A percentile compares a stretch with the other conserved stretches of the same genome.
Conservation (phyloP, 2,797 vertebrate species). For the Tragelaphus oryx region DNA sequence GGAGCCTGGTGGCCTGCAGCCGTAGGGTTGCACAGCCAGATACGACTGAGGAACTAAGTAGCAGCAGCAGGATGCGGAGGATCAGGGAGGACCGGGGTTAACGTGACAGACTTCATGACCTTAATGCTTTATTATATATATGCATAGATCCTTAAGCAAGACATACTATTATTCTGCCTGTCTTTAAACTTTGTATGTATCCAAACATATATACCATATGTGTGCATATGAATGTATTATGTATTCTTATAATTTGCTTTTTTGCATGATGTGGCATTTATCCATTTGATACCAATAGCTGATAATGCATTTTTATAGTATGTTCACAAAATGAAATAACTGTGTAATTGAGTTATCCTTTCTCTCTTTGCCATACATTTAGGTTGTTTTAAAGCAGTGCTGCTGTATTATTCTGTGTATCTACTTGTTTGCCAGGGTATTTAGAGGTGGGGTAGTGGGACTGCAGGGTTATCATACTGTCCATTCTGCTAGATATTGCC, state of each 20-base stretch:
- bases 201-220: not conserved
- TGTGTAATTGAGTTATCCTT: not conserved
- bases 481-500: accelerated
- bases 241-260: not conserved
- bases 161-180: not conserved
- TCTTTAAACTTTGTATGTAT: not conserved
- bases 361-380: not conserved
- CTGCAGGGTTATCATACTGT: not conserved
- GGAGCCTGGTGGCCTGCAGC: not conserved
- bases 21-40: not conserved
- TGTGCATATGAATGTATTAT: not conserved
- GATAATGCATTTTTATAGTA: not conserved
- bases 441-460: not conserved
- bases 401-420: not conserved
- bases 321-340: not conserved
- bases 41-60: not conserved
- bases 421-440: not conserved
- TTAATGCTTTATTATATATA: not conserved
- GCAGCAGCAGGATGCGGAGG: not conserved
- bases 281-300: not conserved
- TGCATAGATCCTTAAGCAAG: not conserved
- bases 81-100: not conserved
- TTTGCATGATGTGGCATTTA: not conserved
- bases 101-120: not conserved
- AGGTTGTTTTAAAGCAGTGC: not conserved